A percentile compares a stretch with the other conserved stretches of the same genome.
These are phyloP conservation scores for Poecilia picta DNA, from an alignment of 2,797 vertebrate species.

Conservation along the genomic window DNA sequence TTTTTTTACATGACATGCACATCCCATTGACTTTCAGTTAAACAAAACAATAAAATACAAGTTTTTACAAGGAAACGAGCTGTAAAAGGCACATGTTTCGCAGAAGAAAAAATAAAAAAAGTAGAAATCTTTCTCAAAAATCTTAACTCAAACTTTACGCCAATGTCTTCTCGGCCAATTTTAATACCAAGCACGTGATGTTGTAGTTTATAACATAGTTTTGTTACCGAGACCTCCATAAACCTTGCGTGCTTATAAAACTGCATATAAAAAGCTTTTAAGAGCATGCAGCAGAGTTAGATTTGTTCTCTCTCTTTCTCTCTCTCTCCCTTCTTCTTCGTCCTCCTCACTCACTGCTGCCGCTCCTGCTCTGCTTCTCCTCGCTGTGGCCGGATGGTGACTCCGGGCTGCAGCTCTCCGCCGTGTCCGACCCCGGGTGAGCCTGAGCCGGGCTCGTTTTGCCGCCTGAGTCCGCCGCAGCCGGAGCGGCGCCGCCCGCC, in stretches of 20 bases:
- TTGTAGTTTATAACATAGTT: slow-evolving; percentile 97
- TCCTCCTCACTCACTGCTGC: slow-evolving; percentile 88
- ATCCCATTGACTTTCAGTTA: neutral
- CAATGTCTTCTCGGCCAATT: slow-evolving; percentile 97
- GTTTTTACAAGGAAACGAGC: neutral
- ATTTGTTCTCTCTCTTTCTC: slow-evolving; percentile 79
- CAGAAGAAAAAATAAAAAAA: neutral
- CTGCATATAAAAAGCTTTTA: slow-evolving; percentile 99
- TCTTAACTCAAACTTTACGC: slow-evolving; percentile 73
- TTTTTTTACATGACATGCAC: neutral
- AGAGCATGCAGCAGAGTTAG: slow-evolving; percentile 86
- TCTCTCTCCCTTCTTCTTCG: slow-evolving; percentile 41
- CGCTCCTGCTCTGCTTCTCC: slow-evolving; percentile 87
- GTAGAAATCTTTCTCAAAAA: slow-evolving; percentile 37
- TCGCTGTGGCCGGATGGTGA: slow-evolving; percentile 96
- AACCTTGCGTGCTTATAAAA: slow-evolving; percentile 99
- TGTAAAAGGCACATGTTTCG: neutral
- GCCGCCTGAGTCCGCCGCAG: slow-evolving; percentile 80
- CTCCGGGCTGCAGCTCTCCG: slow-evolving; percentile 92
- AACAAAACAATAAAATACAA: neutral
- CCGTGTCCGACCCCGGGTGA: slow-evolving; percentile 82
- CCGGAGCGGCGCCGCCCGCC: slow-evolving; percentile 78
- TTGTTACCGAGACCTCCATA: slow-evolving; percentile 97
- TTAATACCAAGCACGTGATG: slow-evolving; percentile 98
- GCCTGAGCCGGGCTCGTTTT: slow-evolving; percentile 79